Conservation (phyloP, 2,888 invertebrate species). For the Ennomos erosarius region DNA sequence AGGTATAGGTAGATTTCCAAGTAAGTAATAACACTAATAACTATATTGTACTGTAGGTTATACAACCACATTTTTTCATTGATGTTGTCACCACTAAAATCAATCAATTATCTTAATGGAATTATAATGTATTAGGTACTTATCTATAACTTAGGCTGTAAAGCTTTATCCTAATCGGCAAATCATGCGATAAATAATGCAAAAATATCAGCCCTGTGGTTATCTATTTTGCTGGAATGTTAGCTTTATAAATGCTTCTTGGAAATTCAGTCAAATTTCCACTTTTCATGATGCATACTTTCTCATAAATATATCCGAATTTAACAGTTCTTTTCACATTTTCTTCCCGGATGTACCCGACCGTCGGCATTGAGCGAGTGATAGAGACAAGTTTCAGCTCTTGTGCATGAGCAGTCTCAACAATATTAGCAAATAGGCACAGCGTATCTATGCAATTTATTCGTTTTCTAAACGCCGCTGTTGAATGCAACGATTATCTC, state of each 20-base stretch:
- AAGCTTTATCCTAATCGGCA: neutral
- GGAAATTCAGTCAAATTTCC: too few species aligned
- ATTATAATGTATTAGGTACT: neutral
- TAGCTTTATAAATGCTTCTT: too few species aligned
- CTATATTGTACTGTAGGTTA: too few species aligned
- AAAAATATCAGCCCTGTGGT: too few species aligned
- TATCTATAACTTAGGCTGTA: conserved; percentile 1
- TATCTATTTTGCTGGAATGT: too few species aligned
- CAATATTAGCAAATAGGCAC: conserved; percentile 48
- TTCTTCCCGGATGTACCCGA: conserved; percentile 10
- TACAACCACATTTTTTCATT: too few species aligned
- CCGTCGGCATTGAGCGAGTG: conserved; percentile 18
- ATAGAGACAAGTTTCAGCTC: conserved; percentile 13
- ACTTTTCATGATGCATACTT: too few species aligned
- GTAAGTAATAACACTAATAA: too few species aligned
- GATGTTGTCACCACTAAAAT: too few species aligned
- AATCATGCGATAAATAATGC: too few species aligned
- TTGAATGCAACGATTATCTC: conserved; percentile 61
- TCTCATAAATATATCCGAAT: too few species aligned
- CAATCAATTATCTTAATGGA: conserved; percentile 13
- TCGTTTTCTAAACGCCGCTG: conserved; percentile 76
- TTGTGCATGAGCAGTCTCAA: conserved; percentile 13
- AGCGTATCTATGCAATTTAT: conserved; percentile 70
- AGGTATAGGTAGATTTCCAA: too few species aligned
- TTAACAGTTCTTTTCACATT: neutral